Evolutionary conservation across 1,140 invertebrate species (phyloP).

Genomic region (Hestina assimilis): DNA sequence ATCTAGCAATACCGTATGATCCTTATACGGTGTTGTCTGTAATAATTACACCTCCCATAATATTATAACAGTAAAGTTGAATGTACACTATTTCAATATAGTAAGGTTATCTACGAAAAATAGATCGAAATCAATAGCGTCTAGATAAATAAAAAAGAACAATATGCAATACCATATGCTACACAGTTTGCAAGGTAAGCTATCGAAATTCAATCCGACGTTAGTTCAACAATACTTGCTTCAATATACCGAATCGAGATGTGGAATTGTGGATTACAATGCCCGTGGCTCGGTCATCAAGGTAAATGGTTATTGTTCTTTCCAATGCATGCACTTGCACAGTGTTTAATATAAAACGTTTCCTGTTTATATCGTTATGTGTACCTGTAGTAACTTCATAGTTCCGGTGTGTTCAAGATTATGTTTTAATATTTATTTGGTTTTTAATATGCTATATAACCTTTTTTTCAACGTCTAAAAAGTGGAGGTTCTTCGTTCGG

Average conservation of each 20-base stretch:
- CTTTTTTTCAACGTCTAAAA: no score
- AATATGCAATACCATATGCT: not conserved
- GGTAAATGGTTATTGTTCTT: slow-evolving; percentile 54
- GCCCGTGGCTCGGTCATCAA: slow-evolving; percentile 38
- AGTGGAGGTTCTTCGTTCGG: no score
- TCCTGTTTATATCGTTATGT: slow-evolving; percentile 32
- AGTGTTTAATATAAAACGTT: slow-evolving; percentile 41
- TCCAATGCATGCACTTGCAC: slow-evolving; percentile 42
- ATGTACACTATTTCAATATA: no score
- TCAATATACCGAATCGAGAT: slow-evolving; percentile 35
- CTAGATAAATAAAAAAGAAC: not conserved
- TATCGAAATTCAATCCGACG: slow-evolving; percentile 26
- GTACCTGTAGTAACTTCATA: slow-evolving; percentile 7
- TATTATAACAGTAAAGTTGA: no score
- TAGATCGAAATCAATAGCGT: no score
- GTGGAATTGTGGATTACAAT: slow-evolving; percentile 35
- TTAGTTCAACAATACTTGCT: slow-evolving; percentile 11
- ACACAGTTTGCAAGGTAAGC: no score
- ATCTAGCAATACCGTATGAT: no score
- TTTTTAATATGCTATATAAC: not conserved
- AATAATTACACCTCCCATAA: no score
- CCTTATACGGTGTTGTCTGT: no score
- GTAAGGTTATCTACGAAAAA: no score
- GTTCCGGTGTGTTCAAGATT: slow-evolving; percentile 11
- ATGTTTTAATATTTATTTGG: not conserved